Evolutionary conservation across 2,888 invertebrate genomes (phyloP).

Genomic region (Hirtodrosophila duncani): DNA sequence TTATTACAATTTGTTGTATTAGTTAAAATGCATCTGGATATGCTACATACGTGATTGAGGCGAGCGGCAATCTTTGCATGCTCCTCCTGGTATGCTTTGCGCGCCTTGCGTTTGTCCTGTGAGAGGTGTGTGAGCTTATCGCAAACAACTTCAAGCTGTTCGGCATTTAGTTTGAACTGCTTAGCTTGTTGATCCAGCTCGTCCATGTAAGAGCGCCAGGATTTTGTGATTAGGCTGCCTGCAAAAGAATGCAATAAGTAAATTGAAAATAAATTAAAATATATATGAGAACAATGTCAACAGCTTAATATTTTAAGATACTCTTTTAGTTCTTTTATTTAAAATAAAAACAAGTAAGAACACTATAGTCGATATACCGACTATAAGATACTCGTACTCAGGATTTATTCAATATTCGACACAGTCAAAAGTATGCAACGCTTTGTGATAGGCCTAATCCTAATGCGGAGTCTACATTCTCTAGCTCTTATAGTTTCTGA

Average conservation of each 20-base stretch:
- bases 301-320: neutral
- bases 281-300: neutral
- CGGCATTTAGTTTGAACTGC: slow-evolving; percentile 90
- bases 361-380: too few relatives aligned
- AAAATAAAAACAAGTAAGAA: too few relatives aligned
- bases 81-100: slow-evolving; percentile 93
- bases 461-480: too few relatives aligned
- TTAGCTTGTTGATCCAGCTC: slow-evolving; percentile 92
- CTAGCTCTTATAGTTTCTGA: too few relatives aligned
- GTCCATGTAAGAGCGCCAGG: slow-evolving; percentile 92
- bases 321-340: too few relatives aligned
- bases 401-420: too few relatives aligned
- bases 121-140: slow-evolving; percentile 89
- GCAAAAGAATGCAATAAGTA: slow-evolving; percentile 23
- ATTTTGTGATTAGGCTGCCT: slow-evolving; percentile 84
- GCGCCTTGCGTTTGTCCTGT: slow-evolving; percentile 90
- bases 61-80: slow-evolving; percentile 89
- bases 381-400: too few relatives aligned
- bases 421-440: too few relatives aligned
- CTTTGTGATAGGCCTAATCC: too few relatives aligned
- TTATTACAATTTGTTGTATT: too few relatives aligned
- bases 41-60: slow-evolving; percentile 85
- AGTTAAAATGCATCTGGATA: slow-evolving; percentile 10
- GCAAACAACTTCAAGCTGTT: slow-evolving; percentile 89
- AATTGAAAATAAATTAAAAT: neutral